Base-by-base conservation (phyloP, 2,888 invertebrate species). In the Xanthorhoe designata region DNA sequence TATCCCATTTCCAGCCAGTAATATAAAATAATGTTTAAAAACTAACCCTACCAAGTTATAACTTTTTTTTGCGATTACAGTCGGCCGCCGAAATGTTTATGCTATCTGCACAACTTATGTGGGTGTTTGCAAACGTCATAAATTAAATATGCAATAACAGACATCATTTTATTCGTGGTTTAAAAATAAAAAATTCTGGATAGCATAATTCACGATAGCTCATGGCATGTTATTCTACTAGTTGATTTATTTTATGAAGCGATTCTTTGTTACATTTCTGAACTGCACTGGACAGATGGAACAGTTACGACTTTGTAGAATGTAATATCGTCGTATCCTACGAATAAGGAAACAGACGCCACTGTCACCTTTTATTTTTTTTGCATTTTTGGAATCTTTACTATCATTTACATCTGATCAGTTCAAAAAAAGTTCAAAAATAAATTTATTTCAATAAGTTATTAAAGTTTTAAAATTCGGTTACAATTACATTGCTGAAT, bases 201-300 rank as follows among this genome's bases (percentile, higher is more conserved):
- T 68, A 64, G 59, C 64, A 67, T 70, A 69, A 72, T 57, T 69
- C 69, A 71, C 61, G 60, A 35, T 57, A 60, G 61, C 47, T 62
- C 61, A 64, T 73, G 70, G 69, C 61, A 64, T 68, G 69, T 71
- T 71, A 71, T 69, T 67, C 63, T 70, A 18, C 19, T 54, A n/a
- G 57, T 56, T 61, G 65, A 71, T 73, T 71, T 73, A 73, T 61
- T 71, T 71, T 73, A 73, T 61, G 66, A 66, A 57, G 54, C 56
- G 45, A 67, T 68, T 69, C 59, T 61, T 68, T 62, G 60, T 64
- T 57, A 38, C 13, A 61, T 7, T 32, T 32, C 8, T 13, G 13
- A 13, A 69, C 61, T 58, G 38, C 53, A 57, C 10, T 47, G 19
- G 49, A 53, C 55, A 55, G 18, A 6, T 15, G 50, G n/a, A 53